These are phyloP conservation scores for Sebastes hubbsi DNA, from an alignment of 2,797 vertebrate genomes.

Conservation along the genomic window DNA sequence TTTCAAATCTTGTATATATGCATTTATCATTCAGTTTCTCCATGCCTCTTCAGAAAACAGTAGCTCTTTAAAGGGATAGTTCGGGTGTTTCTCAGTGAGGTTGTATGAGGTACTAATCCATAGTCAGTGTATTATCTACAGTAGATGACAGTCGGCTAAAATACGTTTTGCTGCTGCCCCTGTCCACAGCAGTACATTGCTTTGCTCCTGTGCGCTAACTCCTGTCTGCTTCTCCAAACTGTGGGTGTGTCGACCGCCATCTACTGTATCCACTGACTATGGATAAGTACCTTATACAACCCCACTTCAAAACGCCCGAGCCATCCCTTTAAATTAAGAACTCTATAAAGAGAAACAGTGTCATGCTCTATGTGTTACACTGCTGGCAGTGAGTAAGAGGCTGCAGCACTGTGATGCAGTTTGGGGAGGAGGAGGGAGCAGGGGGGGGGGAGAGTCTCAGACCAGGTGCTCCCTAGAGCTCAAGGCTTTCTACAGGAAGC, in stretches of 20 bases:
- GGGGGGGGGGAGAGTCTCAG: neutral
- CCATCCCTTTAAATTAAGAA: neutral
- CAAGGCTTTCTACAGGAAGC: conserved; percentile 14
- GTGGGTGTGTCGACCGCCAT: fast-evolving
- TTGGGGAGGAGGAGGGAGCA: neutral
- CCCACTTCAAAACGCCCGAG: too few species aligned
- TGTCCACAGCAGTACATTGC: too few species aligned
- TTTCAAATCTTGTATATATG: neutral
- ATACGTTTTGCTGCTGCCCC: too few species aligned
- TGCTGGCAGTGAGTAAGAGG: conserved; percentile 37
- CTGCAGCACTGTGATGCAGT: conserved; percentile 43
- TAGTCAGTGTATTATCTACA: too few species aligned
- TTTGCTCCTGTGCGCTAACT: too few species aligned
- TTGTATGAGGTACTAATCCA: too few species aligned
- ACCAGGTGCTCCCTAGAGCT: conserved; percentile 12
- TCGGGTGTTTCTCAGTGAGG: too few species aligned
- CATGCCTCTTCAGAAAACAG: conserved; percentile 34
- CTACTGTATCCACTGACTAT: too few species aligned
- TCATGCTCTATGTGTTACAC: conserved; percentile 52
- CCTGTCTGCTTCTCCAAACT: too few species aligned
- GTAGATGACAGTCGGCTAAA: too few species aligned
- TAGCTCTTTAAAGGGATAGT: neutral
- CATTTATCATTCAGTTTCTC: conserved; percentile 33
- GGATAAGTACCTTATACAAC: too few species aligned
- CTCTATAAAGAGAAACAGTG: conserved; percentile 18